Evolutionary conservation across 2,797 vertebrate genomes (phyloP).

Genomic region (Cynopterus sphinx): DNA sequence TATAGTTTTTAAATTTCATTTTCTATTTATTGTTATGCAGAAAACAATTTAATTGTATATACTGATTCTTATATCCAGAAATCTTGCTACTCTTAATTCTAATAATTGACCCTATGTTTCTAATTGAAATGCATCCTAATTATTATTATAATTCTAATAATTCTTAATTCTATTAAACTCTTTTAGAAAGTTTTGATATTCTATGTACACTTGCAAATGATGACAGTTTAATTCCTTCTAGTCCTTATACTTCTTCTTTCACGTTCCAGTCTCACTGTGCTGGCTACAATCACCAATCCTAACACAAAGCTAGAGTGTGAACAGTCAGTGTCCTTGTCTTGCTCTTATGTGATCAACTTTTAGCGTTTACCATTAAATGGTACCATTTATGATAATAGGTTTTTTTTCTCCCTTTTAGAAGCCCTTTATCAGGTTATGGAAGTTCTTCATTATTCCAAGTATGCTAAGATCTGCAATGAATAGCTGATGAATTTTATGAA

Average conservation of each 20-base stretch:
- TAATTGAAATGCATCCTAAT: neutral
- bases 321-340: neutral
- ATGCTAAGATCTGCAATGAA: neutral
- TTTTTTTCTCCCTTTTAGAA: conserved; percentile 1
- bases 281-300: neutral
- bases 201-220: neutral
- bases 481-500: neutral
- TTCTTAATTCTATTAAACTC: neutral
- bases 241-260: neutral
- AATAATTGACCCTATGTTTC: no score
- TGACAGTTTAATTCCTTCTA: neutral
- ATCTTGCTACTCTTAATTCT: conserved; percentile 5
- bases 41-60: neutral
- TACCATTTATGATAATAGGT: neutral
- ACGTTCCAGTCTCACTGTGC: neutral
- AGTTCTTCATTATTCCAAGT: neutral
- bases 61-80: neutral
- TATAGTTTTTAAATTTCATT: neutral
- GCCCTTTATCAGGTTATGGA: neutral
- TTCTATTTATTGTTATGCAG: neutral
- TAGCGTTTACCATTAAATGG: neutral
- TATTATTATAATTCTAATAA: conserved; percentile 15
- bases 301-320: no score
- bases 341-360: neutral
- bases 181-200: neutral